Conservation (phyloP, 1,140 invertebrate genomes). For the Atta cephalotes region DNA sequence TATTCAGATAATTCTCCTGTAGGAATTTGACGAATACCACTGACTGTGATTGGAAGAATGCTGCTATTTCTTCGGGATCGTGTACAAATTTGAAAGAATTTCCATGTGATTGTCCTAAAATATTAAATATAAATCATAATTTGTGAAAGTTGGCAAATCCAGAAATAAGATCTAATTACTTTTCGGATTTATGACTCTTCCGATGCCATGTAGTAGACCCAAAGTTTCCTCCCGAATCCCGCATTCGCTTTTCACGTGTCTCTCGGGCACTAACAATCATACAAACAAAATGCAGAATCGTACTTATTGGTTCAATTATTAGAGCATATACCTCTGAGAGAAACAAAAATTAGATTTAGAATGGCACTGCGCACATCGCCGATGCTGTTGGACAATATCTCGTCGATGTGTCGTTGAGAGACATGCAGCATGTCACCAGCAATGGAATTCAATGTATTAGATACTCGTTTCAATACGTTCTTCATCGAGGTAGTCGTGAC, state of each 20-base stretch:
- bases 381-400: slow-evolving; percentile 89
- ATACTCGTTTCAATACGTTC: slow-evolving; percentile 89
- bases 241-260: slow-evolving; percentile 75
- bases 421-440: slow-evolving; percentile 87
- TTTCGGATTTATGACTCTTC: slow-evolving; percentile 92
- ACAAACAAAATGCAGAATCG: slow-evolving; percentile 9
- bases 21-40: slow-evolving; percentile 89
- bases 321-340: slow-evolving; percentile 87
- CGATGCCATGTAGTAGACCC: slow-evolving; percentile 91
- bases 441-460: slow-evolving; percentile 86
- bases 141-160: slow-evolving; percentile 22
- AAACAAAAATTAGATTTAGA: slow-evolving; percentile 91
- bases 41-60: slow-evolving; percentile 89
- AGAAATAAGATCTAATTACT: slow-evolving; percentile 75
- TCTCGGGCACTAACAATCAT: slow-evolving; percentile 55
- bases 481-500: slow-evolving; percentile 89
- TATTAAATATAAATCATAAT: not conserved
- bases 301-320: slow-evolving; percentile 1
- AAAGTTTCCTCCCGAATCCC: slow-evolving; percentile 89
- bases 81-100: slow-evolving; percentile 86
- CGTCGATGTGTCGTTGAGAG: slow-evolving; percentile 87
- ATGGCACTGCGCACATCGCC: slow-evolving; percentile 91
- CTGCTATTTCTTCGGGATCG: slow-evolving; percentile 88
- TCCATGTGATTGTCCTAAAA: slow-evolving; percentile 72
- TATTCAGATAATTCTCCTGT: slow-evolving; percentile 91